phyloP scores from a whole-genome alignment of 2,797 vertebrate genomes.

The Columba guinea region DNA sequence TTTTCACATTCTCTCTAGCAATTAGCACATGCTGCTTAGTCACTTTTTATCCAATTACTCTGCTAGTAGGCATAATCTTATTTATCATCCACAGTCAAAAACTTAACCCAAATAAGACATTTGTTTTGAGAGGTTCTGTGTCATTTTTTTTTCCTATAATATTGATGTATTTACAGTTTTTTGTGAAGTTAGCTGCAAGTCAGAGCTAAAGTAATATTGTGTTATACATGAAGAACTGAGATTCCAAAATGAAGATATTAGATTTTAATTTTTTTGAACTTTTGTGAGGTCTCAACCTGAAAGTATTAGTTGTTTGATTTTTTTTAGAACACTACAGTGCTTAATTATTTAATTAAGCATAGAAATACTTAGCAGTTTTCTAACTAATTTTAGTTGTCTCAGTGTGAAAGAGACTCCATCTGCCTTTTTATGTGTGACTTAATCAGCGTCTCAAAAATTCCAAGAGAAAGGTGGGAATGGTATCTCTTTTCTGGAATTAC shows the following conservation, averaged over 20 bases:
- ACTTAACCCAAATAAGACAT: neutral
- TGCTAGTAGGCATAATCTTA: neutral
- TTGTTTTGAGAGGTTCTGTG: neutral
- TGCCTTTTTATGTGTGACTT: neutral
- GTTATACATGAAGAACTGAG: neutral
- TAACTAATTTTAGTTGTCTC: neutral
- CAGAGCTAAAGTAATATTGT: neutral
- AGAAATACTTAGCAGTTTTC: neutral
- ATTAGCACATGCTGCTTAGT: neutral
- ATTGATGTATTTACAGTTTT: neutral
- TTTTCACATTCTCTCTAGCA: neutral
- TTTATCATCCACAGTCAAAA: neutral
- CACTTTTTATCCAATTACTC: neutral
- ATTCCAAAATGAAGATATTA: neutral
- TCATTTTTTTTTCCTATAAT: neutral
- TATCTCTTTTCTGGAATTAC: neutral
- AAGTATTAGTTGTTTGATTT: neutral
- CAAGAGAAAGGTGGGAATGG: neutral
- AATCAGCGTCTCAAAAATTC: neutral
- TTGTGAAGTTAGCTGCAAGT: neutral
- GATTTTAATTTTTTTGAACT: neutral
- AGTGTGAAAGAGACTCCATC: neutral
- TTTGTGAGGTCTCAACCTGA: neutral
- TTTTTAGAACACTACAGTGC: neutral
- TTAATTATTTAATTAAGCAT: neutral